Conservation (phyloP, 2,113 vertebrate genomes). For the Loxodonta africana region DNA sequence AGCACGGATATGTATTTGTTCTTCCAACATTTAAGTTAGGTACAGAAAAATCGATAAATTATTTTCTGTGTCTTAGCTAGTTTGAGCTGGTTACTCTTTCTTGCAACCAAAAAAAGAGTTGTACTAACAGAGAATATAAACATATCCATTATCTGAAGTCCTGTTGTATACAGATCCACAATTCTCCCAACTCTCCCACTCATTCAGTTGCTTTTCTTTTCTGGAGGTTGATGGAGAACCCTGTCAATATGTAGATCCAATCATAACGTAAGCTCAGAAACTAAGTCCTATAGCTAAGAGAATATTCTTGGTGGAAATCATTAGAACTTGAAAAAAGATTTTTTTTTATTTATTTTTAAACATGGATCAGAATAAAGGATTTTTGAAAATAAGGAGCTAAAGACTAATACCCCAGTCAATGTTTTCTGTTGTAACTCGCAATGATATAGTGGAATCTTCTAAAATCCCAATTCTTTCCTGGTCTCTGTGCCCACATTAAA, state of each 20-base stretch:
- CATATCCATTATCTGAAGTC: background rate
- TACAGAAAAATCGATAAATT: background rate
- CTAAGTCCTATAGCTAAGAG: background rate
- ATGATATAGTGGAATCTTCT: conserved; percentile 32
- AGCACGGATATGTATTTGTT: background rate
- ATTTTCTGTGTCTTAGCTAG: background rate
- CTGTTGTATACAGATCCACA: background rate
- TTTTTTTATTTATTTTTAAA: conserved; percentile 55
- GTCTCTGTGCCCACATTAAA: background rate
- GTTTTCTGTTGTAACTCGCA: conserved; percentile 38
- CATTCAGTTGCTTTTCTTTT: background rate
- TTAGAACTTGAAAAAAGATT: background rate
- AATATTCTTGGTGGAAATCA: conserved; percentile 55
- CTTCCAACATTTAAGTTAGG: background rate
- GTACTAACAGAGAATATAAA: background rate
- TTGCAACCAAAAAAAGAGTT: background rate
- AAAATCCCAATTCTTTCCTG: conserved; percentile 58
- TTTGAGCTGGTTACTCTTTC: background rate
- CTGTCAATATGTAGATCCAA: background rate
- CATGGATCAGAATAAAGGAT: conserved; percentile 48
- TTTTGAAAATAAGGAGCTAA: conserved; percentile 34
- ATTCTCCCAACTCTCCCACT: background rate
- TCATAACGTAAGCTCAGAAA: conserved; percentile 22
- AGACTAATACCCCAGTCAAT: conserved; percentile 9
- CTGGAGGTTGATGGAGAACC: background rate